A percentile compares a stretch with the other conserved stretches of the same genome.
These are phyloP conservation scores for Noctuana brunneofusca DNA, from an alignment of 2,888 invertebrate genomes.

Conservation along the genomic window DNA sequence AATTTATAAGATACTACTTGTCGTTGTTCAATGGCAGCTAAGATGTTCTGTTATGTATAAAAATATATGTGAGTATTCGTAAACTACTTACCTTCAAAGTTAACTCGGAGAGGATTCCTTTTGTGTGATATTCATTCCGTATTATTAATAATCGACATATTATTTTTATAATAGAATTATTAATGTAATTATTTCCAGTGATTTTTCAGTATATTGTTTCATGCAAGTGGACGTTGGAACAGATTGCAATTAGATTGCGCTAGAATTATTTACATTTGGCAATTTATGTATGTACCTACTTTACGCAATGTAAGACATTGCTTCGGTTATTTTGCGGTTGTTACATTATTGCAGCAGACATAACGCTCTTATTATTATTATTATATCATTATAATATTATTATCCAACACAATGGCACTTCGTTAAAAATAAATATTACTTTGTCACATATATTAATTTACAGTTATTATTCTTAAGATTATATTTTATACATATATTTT, in stretches of 20 bases:
- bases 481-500: conserved; percentile 80
- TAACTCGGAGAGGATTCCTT: conserved; percentile 68
- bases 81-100: conserved; percentile 34
- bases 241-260: conserved; percentile 80
- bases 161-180: conserved; percentile 61
- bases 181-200: conserved; percentile 56
- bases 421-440: conserved; percentile 60
- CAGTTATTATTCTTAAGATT: conserved; percentile 74
- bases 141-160: conserved; percentile 60
- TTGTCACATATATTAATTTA: conserved; percentile 67
- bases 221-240: conserved; percentile 45
- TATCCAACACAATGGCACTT: conserved; percentile 51
- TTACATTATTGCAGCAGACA: conserved; percentile 46
- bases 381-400: conserved; percentile 8
- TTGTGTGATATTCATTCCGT: conserved; percentile 81
- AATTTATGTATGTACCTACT: conserved; percentile 44
- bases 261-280: conserved; percentile 64
- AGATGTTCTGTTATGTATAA: conserved; percentile 29
- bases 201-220: conserved; percentile 52
- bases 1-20: conserved; percentile 31
- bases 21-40: conserved; percentile 31
- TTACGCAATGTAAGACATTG: conserved; percentile 74
- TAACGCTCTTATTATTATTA: conserved; percentile 28
- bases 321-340: conserved; percentile 52
- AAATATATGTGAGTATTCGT: conserved; percentile 26